Percentiles rank a stretch among this genome's conserved stretches.
Conservation (phyloP, 2,113 vertebrate genomes). For the Gallinago jamesoni region DNA sequence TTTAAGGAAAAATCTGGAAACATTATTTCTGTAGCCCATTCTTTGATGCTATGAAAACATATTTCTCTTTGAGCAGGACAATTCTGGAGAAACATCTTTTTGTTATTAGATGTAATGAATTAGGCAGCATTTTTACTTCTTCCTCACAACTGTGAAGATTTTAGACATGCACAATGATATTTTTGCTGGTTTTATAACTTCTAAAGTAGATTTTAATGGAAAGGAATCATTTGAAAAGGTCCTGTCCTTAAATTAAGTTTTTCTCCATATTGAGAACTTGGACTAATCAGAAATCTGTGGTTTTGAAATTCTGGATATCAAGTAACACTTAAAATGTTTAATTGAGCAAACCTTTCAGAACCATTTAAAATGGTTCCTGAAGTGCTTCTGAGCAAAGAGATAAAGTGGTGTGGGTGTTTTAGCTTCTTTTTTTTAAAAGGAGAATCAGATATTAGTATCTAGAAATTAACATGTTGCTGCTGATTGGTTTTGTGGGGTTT, state of each 20-base stretch:
- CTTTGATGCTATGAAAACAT: not conserved
- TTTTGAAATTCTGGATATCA: not conserved
- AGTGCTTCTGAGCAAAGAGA: not conserved
- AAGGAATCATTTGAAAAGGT: not conserved
- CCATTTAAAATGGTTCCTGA: not conserved
- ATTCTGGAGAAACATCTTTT: not conserved
- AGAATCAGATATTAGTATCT: not conserved
- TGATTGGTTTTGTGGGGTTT: not conserved
- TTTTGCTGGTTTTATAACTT: not conserved
- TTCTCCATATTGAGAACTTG: not conserved
- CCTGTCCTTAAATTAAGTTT: not conserved
- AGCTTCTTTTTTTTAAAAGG: not conserved
- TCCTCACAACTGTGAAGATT: not conserved
- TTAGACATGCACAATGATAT: accelerated
- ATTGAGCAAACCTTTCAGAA: not conserved
- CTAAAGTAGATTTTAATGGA: not conserved
- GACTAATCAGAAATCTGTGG: not conserved
- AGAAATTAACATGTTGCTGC: not conserved
- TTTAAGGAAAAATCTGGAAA: not conserved
- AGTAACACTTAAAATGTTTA: not conserved
- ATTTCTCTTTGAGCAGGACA: not conserved
- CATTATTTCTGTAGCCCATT: not conserved
- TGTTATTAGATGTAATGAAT: not conserved
- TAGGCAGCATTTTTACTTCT: not conserved
- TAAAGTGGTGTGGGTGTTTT: not conserved